Percentiles rank a stretch among this genome's conserved stretches.
These are phyloP conservation scores for Cherax destructor DNA, from an alignment of 1,140 invertebrate species.

Conservation along the genomic window DNA sequence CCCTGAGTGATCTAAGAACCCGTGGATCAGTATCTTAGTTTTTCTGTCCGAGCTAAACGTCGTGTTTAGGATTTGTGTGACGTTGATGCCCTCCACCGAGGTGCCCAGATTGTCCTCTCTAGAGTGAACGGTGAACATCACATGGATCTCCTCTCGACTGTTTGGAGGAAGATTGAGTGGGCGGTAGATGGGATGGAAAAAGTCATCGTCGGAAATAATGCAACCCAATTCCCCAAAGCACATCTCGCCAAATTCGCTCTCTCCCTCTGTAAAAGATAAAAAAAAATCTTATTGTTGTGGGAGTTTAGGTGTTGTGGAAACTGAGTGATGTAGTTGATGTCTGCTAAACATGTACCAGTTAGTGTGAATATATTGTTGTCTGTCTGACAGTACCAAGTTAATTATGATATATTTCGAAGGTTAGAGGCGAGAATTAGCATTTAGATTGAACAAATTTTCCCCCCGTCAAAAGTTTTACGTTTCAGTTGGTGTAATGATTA, in stretches of 20 bases:
- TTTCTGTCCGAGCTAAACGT: slow-evolving; percentile 36
- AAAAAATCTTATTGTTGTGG: too few species aligned
- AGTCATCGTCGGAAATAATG: slow-evolving; percentile 40
- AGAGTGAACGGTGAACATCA: slow-evolving; percentile 41
- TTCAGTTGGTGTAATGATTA: too few species aligned
- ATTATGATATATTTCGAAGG: too few species aligned
- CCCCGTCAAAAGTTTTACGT: too few species aligned
- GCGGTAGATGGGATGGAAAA: slow-evolving; percentile 67
- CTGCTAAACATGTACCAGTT: too few species aligned
- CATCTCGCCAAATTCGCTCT: slow-evolving; percentile 22
- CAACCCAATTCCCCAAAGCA: slow-evolving; percentile 69
- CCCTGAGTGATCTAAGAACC: slow-evolving; percentile 52
- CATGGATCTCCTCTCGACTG: slow-evolving; percentile 50
- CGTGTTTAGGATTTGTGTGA: slow-evolving; percentile 31
- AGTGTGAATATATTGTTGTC: too few species aligned
- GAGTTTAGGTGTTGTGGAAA: too few species aligned
- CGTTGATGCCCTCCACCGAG: slow-evolving; percentile 18
- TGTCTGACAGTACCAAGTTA: too few species aligned
- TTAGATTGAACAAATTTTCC: too few species aligned
- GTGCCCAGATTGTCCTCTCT: slow-evolving; percentile 40
- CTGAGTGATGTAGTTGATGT: too few species aligned
- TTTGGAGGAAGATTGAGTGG: slow-evolving; percentile 68
- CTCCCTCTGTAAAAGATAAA: slow-evolving; percentile 10
- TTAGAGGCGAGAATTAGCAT: too few species aligned
- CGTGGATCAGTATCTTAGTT: slow-evolving; percentile 66